These are phyloP conservation scores for Sinopyrophorus schimmeli DNA, from an alignment of 2,888 invertebrate genomes.

Conservation along the genomic window DNA sequence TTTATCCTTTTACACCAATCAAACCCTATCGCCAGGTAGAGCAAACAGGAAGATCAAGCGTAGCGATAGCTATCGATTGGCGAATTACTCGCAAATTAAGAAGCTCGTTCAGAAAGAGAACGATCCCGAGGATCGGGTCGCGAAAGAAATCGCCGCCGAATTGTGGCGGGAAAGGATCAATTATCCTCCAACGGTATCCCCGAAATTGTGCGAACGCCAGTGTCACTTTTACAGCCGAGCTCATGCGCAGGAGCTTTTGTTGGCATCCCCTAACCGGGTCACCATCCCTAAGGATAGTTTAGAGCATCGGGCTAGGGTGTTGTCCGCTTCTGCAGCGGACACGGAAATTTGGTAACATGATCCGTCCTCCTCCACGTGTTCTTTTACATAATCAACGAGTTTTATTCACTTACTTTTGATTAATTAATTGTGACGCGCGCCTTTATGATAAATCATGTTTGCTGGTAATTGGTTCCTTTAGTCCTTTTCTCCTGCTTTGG, in stretches of 20 bases:
- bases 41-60: conserved; percentile 66
- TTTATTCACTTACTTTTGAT: background rate
- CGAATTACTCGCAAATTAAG: conserved; percentile 66
- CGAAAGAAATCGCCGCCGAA: conserved; percentile 65
- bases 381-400: conserved; percentile 11
- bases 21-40: conserved; percentile 38
- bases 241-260: conserved; percentile 54
- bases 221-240: conserved; percentile 49
- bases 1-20: conserved; percentile 25
- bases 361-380: conserved; percentile 12
- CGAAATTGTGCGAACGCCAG: conserved; percentile 57
- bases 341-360: conserved; percentile 74
- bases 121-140: conserved; percentile 58
- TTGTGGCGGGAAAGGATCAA: conserved; percentile 70
- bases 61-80: conserved; percentile 83
- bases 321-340: conserved; percentile 65
- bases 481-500: conserved; percentile 39
- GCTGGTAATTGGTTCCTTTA: conserved; percentile 44
- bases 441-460: conserved; percentile 35
- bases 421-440: conserved; percentile 1
- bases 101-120: conserved; percentile 66
- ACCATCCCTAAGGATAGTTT: conserved; percentile 65
- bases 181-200: conserved; percentile 69
- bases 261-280: conserved; percentile 63
- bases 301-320: conserved; percentile 66